phyloP scores from a whole-genome alignment of 64 coral and sea anemone species.

The Stichodactyla helianthus region DNA sequence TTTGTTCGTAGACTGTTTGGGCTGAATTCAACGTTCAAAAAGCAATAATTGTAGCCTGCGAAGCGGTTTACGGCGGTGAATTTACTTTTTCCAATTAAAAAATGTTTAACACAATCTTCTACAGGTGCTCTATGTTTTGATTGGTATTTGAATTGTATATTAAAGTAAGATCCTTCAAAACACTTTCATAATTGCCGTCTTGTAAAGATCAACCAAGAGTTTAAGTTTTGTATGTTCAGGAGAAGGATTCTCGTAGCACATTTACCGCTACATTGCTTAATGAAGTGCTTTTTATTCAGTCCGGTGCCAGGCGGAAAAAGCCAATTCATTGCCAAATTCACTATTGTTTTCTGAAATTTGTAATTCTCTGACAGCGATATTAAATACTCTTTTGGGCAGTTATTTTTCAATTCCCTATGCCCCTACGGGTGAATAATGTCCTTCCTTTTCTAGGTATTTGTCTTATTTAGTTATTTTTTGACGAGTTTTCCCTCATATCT shows the following conservation, averaged over 20 bases:
- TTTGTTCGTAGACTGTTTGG: background rate
- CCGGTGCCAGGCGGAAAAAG: background rate
- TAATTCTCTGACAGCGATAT: slow-evolving; percentile 5
- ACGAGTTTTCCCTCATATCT: background rate
- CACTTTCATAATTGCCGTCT: background rate
- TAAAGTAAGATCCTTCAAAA: background rate
- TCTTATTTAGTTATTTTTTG: background rate
- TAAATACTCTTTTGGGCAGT: slow-evolving; percentile 1
- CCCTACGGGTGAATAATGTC: slow-evolving; percentile 1
- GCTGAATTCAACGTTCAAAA: background rate
- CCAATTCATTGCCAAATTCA: background rate
- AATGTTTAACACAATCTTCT: background rate
- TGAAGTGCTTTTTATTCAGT: background rate
- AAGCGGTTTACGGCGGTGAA: background rate
- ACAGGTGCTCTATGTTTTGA: background rate
- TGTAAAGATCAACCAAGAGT: background rate
- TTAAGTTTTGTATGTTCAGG: background rate
- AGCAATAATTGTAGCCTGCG: background rate
- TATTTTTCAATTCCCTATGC: background rate
- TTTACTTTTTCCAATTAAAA: background rate
- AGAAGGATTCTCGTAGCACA: background rate
- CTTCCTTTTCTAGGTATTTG: background rate
- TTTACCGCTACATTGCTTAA: background rate
- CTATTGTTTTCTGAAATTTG: background rate
- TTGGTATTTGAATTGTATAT: slow-evolving; percentile 1